These are phyloP conservation scores for Oostethus manadensis DNA, from an alignment of 2,113 vertebrate genomes.

Conservation along the genomic window DNA sequence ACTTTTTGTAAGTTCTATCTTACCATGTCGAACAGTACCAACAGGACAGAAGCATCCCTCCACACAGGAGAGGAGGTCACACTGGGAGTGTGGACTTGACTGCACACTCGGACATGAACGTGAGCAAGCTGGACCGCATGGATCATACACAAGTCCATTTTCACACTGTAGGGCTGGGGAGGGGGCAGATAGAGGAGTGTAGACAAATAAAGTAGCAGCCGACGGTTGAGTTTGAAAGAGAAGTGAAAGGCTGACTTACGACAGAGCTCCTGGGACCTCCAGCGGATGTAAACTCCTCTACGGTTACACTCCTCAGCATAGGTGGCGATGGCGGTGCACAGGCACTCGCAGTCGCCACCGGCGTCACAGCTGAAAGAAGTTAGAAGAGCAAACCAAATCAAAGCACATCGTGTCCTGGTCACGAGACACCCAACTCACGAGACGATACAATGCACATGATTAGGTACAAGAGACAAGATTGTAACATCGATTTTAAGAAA, in stretches of 20 bases:
- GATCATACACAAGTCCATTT: conserved; percentile 76
- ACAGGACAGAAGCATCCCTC: conserved; percentile 87
- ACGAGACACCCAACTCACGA: too few relatives aligned
- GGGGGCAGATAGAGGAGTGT: not conserved
- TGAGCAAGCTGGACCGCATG: conserved; percentile 80
- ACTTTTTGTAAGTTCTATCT: conserved; percentile 1
- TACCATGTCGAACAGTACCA: conserved; percentile 75
- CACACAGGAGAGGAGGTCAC: conserved; percentile 71
- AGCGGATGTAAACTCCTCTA: conserved; percentile 73
- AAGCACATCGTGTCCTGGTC: too few relatives aligned
- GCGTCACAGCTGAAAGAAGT: conserved; percentile 67
- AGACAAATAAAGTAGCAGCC: not conserved
- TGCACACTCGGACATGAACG: conserved; percentile 65
- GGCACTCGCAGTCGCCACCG: conserved; percentile 87
- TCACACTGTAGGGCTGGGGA: conserved; percentile 85
- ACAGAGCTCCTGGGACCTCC: conserved; percentile 88
- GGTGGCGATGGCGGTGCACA: conserved; percentile 83
- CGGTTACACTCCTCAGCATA: conserved; percentile 82
- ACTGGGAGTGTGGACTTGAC: conserved; percentile 61
- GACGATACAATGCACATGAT: too few relatives aligned
- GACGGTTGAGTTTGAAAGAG: accelerated
- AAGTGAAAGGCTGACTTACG: conserved; percentile 61
- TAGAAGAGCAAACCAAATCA: not conserved
- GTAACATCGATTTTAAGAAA: too few relatives aligned
- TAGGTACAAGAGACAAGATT: too few relatives aligned